phyloP scores from a whole-genome alignment of 92 coral and sea anemone genomes.

The Palythoa heliodiscus region DNA sequence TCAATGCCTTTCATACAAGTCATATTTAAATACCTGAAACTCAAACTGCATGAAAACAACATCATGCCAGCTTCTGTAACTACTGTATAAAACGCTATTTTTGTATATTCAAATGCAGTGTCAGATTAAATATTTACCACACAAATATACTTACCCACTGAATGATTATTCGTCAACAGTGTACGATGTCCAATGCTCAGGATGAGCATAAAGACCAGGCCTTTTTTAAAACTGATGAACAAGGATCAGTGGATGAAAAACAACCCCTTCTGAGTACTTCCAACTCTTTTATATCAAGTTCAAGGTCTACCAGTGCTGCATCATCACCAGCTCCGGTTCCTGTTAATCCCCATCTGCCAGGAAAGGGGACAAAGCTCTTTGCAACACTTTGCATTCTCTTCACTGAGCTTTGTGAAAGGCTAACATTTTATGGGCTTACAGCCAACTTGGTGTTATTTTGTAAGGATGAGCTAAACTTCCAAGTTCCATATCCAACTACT shows the following conservation, averaged over 20 bases:
- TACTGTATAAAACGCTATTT: no score
- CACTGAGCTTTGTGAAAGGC: slow-evolving; percentile 88
- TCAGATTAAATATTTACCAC: no score
- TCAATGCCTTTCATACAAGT: no score
- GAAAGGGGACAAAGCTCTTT: slow-evolving; percentile 46
- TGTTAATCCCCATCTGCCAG: slow-evolving; percentile 51
- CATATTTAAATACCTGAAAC: no score
- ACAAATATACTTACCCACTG: not conserved
- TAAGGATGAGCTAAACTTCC: slow-evolving; percentile 46
- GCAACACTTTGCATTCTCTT: slow-evolving; percentile 75
- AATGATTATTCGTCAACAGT: not conserved
- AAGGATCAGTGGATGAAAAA: slow-evolving; percentile 3
- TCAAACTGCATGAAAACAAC: no score
- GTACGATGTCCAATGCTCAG: not conserved
- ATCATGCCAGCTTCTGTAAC: no score
- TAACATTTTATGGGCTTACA: slow-evolving; percentile 83
- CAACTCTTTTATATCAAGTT: slow-evolving; percentile 14
- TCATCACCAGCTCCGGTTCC: not conserved
- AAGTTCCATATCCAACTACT: slow-evolving; percentile 67
- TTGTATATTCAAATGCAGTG: no score
- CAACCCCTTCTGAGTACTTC: slow-evolving; percentile 17
- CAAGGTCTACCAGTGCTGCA: not conserved
- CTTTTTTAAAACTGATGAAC: not conserved
- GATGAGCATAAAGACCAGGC: not conserved
- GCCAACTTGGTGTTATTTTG: slow-evolving; percentile 82